Conservation (phyloP, 1,140 invertebrate genomes). For the Bombus confusus region DNA sequence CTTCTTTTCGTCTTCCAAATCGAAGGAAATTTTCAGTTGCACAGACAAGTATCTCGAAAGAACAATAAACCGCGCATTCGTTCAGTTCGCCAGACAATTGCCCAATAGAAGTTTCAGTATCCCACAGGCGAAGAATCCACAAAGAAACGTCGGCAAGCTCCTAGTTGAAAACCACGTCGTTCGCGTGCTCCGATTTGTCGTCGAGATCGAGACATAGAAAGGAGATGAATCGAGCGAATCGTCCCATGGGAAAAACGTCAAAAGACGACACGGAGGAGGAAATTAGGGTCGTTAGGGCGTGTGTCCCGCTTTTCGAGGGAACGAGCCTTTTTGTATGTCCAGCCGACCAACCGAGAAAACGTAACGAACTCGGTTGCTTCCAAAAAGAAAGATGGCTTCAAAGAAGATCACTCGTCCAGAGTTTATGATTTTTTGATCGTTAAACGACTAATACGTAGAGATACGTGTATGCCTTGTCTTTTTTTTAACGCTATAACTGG, state of each 20-base stretch:
- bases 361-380: background rate
- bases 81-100: background rate
- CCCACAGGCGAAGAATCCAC: background rate
- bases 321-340: conserved; percentile 1
- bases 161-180: background rate
- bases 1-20: no score
- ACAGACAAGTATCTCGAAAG: background rate
- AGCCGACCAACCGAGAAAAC: background rate
- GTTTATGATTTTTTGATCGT: background rate
- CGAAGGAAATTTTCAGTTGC: background rate
- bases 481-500: background rate
- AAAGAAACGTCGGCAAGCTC: background rate
- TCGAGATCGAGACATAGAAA: background rate
- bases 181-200: conserved; percentile 21
- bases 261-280: conserved; percentile 2
- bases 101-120: background rate
- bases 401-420: background rate
- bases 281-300: conserved; percentile 40
- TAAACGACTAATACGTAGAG: background rate
- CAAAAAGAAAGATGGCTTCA: background rate
- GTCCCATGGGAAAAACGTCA: background rate
- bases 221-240: background rate
- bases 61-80: conserved; percentile 13
- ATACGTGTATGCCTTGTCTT: background rate
- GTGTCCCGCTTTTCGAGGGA: background rate